phyloP scores from a whole-genome alignment of 2,888 invertebrate species.

The Drosophila greeni region DNA sequence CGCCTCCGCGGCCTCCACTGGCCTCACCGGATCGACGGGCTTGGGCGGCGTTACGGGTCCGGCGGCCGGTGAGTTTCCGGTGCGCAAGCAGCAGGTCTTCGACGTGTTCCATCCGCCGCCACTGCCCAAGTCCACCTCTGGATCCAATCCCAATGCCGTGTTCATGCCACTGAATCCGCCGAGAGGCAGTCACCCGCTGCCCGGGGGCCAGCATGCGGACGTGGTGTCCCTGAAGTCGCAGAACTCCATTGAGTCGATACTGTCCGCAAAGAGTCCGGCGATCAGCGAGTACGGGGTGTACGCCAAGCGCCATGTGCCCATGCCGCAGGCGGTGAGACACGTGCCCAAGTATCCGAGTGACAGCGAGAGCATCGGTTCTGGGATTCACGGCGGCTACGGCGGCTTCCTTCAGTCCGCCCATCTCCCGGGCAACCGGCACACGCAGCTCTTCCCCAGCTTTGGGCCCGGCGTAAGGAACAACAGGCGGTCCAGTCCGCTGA shows the following conservation, averaged over 20 bases:
- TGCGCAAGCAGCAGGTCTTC: conserved; percentile 76
- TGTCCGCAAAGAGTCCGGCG: conserved; percentile 78
- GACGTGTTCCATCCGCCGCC: conserved; percentile 72
- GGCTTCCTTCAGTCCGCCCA: conserved; percentile 48
- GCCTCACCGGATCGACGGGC: conserved; percentile 3
- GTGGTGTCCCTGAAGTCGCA: conserved; percentile 78
- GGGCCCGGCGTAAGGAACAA: conserved; percentile 80
- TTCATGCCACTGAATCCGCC: conserved; percentile 73
- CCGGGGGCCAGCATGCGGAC: conserved; percentile 61
- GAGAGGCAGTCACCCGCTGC: conserved; percentile 39
- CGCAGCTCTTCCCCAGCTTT: conserved; percentile 69
- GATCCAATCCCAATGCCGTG: conserved; percentile 62
- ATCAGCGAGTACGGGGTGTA: conserved; percentile 76
- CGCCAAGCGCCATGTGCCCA: conserved; percentile 75
- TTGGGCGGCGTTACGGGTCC: conserved; percentile 39
- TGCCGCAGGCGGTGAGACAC: conserved; percentile 78
- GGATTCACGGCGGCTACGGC: conserved; percentile 66
- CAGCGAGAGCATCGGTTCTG: conserved; percentile 83
- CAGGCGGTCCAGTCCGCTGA: conserved; percentile 80
- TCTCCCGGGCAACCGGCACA: conserved; percentile 60
- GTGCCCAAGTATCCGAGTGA: conserved; percentile 85
- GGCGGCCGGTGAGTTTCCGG: conserved; percentile 68
- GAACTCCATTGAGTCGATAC: conserved; percentile 81
- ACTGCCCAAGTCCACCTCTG: conserved; percentile 61
- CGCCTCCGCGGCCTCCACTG: conserved; percentile 18